Conservation (phyloP, 2,113 vertebrate species). For the Pseudopodoces humilis region DNA sequence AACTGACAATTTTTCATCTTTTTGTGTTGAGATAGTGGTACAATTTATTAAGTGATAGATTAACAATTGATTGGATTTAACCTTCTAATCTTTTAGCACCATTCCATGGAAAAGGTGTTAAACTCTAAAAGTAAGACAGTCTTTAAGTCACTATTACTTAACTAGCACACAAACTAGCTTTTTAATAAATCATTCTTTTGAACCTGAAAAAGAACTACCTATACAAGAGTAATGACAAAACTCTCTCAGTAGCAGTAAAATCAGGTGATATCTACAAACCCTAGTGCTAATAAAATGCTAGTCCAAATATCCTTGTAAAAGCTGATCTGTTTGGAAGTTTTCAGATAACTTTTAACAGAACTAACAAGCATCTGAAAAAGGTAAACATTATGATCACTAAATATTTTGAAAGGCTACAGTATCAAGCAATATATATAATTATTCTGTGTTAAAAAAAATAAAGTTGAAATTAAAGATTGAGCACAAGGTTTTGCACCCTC, state of each 20-base stretch:
- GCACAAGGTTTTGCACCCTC: background rate
- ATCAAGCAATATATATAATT: background rate
- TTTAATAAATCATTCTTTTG: background rate
- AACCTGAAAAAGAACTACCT: background rate
- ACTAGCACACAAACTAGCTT: background rate
- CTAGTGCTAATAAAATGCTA: background rate
- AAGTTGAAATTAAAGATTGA: background rate
- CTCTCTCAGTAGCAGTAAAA: background rate
- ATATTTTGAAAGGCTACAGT: background rate
- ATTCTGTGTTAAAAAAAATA: background rate
- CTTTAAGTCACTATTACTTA: constrained; percentile 24
- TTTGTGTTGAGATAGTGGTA: constrained; percentile 58
- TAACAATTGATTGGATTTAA: constrained; percentile 53
- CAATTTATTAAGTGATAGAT: constrained; percentile 63
- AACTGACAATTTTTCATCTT: constrained; percentile 54
- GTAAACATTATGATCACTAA: background rate
- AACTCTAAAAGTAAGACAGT: constrained; percentile 38
- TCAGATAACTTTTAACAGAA: background rate
- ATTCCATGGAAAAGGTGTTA: constrained; percentile 8
- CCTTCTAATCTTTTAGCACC: constrained; percentile 24
- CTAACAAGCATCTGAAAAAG: background rate
- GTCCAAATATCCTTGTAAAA: background rate
- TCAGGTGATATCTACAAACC: background rate
- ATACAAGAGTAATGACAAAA: background rate
- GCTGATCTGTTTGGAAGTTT: background rate